phyloP scores from a whole-genome alignment of 1,140 invertebrate species.

The Orussus abietinus region DNA sequence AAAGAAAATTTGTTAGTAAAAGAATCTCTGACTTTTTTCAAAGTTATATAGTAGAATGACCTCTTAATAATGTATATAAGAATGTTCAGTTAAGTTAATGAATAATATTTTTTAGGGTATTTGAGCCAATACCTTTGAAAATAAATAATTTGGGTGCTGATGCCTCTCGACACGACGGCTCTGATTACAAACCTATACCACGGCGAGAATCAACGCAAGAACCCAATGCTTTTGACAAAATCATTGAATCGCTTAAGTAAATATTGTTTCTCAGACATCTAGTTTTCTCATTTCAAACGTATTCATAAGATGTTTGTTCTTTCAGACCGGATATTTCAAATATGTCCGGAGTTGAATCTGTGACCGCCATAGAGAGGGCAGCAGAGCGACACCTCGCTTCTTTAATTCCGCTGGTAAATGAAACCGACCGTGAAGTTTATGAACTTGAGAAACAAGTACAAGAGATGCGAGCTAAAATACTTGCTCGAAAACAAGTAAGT shows the following conservation, averaged over 20 bases:
- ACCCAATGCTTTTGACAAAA: constrained; percentile 29
- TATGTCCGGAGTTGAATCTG: constrained; percentile 24
- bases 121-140: constrained; percentile 40
- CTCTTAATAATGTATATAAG: too few species aligned
- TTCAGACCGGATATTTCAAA: constrained; percentile 24
- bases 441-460: constrained; percentile 27
- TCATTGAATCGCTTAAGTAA: constrained; percentile 34
- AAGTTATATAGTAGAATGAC: too few species aligned
- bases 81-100: too few species aligned
- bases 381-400: constrained; percentile 28
- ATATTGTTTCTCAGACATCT: constrained; percentile 12
- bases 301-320: constrained; percentile 10
- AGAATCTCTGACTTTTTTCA: too few species aligned
- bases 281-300: constrained; percentile 3
- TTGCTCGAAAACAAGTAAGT: too few species aligned
- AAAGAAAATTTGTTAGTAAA: constrained; percentile 14
- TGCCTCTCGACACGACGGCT: constrained; percentile 32
- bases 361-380: constrained; percentile 29
- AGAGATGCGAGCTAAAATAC: constrained; percentile 23
- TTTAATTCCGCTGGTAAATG: constrained; percentile 28
- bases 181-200: constrained; percentile 44
- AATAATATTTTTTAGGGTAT: constrained; percentile 27
- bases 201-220: constrained; percentile 15
- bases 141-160: constrained; percentile 50
- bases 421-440: constrained; percentile 30